Percentiles rank a stretch among this genome's conserved stretches.
Evolutionary conservation across 2,113 vertebrate genomes (phyloP).

Genomic region (Microtus pennsylvanicus): DNA sequence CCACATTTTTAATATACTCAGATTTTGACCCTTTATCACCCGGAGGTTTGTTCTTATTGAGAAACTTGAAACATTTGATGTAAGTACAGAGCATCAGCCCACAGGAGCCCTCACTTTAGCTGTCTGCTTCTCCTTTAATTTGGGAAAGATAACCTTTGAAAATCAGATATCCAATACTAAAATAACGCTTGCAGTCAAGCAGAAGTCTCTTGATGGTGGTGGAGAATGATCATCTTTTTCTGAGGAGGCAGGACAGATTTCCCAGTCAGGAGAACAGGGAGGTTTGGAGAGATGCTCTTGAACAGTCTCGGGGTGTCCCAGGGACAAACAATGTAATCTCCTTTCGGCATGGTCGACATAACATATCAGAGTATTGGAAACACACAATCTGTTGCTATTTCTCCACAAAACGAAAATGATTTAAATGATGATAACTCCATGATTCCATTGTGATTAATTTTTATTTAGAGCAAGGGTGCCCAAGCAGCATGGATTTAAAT

Average conservation of each 20-base stretch:
- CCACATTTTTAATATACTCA: constrained; percentile 14
- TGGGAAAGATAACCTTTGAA: constrained; percentile 68
- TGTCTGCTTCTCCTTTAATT: constrained; percentile 60
- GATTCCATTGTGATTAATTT: constrained; percentile 5
- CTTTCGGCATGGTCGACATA: constrained; percentile 54
- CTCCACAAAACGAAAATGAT: not conserved
- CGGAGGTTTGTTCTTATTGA: not conserved
- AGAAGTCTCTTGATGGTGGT: not conserved
- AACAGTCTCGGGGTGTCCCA: constrained; percentile 8
- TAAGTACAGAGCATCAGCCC: constrained; percentile 20
- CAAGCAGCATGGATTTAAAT: not conserved
- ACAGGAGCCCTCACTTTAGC: not conserved
- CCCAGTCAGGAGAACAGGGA: not conserved
- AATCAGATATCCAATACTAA: constrained; percentile 57
- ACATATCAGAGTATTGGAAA: constrained; percentile 63
- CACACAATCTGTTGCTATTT: not conserved
- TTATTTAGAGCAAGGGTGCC: constrained; percentile 7
- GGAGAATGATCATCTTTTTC: not conserved
- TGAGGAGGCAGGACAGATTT: not conserved
- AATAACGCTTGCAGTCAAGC: constrained; percentile 28
- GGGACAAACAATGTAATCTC: constrained; percentile 52
- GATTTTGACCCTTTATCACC: constrained; percentile 50
- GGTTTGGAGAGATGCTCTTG: not conserved
- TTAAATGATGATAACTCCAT: not conserved
- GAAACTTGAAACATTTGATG: constrained; percentile 49